phyloP scores from a whole-genome alignment of 2,113 vertebrate species.

The Sinosuthora webbiana region DNA sequence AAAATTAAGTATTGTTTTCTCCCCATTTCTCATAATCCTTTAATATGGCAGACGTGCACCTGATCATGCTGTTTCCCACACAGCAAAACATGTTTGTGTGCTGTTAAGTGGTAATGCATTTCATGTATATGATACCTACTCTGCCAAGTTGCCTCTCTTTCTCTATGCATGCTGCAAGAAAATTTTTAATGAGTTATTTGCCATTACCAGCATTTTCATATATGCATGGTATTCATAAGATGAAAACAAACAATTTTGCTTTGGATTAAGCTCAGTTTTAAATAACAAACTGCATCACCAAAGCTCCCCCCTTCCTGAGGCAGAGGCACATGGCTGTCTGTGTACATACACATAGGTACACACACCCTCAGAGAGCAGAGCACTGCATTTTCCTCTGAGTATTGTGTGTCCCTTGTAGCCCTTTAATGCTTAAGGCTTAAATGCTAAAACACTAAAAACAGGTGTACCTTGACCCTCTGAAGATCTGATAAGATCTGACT shows the following conservation, averaged over 20 bases:
- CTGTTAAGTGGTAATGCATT: not conserved
- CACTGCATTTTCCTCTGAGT: not conserved
- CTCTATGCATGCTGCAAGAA: not conserved
- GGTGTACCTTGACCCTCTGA: constrained; percentile 47
- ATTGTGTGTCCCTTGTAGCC: not conserved
- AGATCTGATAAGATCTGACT: constrained; percentile 52
- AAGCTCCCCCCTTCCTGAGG: not conserved
- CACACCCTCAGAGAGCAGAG: not conserved
- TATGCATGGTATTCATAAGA: not conserved
- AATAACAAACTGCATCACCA: not conserved
- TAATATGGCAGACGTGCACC: not conserved
- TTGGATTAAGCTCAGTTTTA: not conserved
- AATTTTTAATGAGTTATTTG: not conserved
- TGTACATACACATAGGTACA: not conserved
- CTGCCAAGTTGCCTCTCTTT: not conserved
- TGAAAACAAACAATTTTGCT: not conserved
- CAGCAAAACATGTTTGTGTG: not conserved
- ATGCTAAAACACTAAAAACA: constrained; percentile 25
- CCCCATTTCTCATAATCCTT: not conserved
- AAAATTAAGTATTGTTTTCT: constrained; percentile 31
- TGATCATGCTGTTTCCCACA: not conserved
- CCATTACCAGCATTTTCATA: not conserved
- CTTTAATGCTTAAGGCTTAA: constrained; percentile 37
- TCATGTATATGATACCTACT: not conserved
- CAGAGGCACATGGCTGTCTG: not conserved